A percentile compares a stretch with the other conserved stretches of the same genome.
Conservation (phyloP, 2,113 vertebrate species). For the Zeus faber region DNA sequence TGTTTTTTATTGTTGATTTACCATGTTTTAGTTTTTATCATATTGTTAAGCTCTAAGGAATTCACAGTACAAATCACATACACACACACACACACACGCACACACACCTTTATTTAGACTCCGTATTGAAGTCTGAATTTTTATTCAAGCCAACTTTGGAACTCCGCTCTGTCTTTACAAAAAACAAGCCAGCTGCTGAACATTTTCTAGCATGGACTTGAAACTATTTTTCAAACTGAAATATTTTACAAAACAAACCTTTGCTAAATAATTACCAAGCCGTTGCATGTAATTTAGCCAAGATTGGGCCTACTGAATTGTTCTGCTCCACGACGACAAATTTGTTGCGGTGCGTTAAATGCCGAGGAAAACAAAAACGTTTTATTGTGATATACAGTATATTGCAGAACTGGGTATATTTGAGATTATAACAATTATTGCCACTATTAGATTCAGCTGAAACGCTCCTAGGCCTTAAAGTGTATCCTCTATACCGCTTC, state of each 20-base stretch:
- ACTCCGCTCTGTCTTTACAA: slow-evolving; percentile 44
- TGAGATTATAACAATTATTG: slow-evolving; percentile 35
- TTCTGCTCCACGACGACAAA: slow-evolving; percentile 40
- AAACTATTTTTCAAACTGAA: slow-evolving; percentile 54
- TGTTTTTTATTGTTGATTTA: slow-evolving; percentile 65
- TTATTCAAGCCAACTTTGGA: slow-evolving; percentile 26
- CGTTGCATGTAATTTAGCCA: slow-evolving; percentile 49
- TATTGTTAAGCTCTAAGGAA: slow-evolving; percentile 60
- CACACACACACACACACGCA: slow-evolving; percentile 74
- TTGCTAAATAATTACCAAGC: slow-evolving; percentile 47
- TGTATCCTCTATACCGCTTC: not conserved
- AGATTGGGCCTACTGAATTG: slow-evolving; percentile 36
- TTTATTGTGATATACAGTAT: no score
- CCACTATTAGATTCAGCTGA: slow-evolving; percentile 5
- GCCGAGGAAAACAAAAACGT: no score
- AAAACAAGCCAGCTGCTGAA: slow-evolving; percentile 31
- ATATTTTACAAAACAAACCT: slow-evolving; percentile 60
- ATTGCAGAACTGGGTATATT: no score
- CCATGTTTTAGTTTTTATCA: no score
- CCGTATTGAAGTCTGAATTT: slow-evolving; percentile 28
- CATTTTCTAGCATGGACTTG: slow-evolving; percentile 50
- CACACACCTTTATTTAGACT: slow-evolving; percentile 26
- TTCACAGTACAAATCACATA: slow-evolving; percentile 52
- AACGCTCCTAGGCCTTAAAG: not conserved
- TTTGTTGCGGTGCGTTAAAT: slow-evolving; percentile 28